phyloP scores from a whole-genome alignment of 1,140 invertebrate species.

The Hetaerina americana region DNA sequence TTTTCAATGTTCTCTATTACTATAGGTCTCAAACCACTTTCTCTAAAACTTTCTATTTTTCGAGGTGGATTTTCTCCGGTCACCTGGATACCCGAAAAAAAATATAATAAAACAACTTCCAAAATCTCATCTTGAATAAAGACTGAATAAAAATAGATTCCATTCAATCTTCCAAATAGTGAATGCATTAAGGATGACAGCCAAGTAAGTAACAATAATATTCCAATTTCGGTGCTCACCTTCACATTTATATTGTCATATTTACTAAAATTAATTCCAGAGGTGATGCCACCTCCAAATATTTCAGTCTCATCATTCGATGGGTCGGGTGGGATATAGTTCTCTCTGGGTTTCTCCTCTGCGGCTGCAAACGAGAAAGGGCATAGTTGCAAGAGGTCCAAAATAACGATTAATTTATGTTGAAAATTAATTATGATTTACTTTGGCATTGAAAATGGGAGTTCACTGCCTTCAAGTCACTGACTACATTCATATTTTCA shows the following conservation, averaged over 20 bases:
- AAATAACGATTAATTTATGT: no score
- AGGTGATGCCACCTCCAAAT: constrained; percentile 52
- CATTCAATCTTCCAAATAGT: no score
- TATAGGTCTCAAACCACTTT: constrained; percentile 47
- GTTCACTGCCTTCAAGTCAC: no score
- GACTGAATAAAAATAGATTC: no score
- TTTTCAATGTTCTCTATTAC: constrained; percentile 66
- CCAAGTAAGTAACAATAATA: neutral
- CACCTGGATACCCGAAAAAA: constrained; percentile 27
- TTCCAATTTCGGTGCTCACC: constrained; percentile 31
- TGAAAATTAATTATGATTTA: no score
- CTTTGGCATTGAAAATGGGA: no score
- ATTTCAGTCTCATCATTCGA: constrained; percentile 53
- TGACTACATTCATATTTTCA: no score
- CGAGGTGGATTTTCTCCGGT: constrained; percentile 50
- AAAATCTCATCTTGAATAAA: neutral
- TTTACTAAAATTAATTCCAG: constrained; percentile 81
- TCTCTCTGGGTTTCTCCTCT: constrained; percentile 39
- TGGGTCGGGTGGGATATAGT: constrained; percentile 71
- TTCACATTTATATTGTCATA: constrained; percentile 73
- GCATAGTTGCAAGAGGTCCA: no score
- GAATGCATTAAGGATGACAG: no score
- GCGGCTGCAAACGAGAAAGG: constrained; percentile 13
- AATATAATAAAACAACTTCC: neutral
- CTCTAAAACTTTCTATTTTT: constrained; percentile 54